These are phyloP conservation scores for Mohoua ochrocephala DNA, from an alignment of 2,113 vertebrate species.

Conservation along the genomic window DNA sequence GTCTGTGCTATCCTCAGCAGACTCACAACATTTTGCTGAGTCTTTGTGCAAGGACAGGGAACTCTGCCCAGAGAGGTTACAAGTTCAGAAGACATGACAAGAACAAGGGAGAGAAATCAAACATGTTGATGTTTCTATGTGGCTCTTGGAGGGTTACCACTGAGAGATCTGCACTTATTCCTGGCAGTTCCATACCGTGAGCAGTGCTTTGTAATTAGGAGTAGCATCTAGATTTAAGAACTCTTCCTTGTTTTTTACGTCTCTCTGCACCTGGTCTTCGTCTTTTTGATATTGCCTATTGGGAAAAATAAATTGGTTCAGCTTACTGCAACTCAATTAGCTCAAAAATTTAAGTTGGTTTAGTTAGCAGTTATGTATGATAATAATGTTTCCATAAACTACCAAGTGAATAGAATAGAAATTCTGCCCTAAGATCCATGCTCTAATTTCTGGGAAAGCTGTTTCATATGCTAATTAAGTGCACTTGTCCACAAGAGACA, in stretches of 20 bases:
- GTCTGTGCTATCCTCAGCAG: background rate
- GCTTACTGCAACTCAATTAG: background rate
- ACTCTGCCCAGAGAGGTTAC: background rate
- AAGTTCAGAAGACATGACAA: background rate
- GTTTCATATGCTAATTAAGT: background rate
- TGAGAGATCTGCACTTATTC: background rate
- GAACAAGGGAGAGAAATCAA: background rate
- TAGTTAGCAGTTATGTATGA: background rate
- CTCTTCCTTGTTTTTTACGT: slow-evolving; percentile 38
- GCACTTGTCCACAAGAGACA: background rate
- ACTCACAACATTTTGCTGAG: background rate
- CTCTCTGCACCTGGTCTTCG: slow-evolving; percentile 40
- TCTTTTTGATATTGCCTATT: slow-evolving; percentile 68
- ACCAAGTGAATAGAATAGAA: background rate
- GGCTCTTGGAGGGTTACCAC: background rate
- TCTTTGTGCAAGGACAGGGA: background rate
- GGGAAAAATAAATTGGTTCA: background rate
- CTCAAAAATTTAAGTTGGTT: background rate
- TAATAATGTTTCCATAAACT: background rate
- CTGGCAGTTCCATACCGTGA: slow-evolving; percentile 72
- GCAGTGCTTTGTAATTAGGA: slow-evolving; percentile 73
- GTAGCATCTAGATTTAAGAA: slow-evolving; percentile 52
- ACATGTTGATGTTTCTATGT: background rate
- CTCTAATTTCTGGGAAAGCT: background rate
- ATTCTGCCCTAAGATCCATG: background rate